Percentiles rank a stretch among this genome's conserved stretches.
phyloP scores from a whole-genome alignment of 2,113 vertebrate genomes.

The Perca schrenkii region DNA sequence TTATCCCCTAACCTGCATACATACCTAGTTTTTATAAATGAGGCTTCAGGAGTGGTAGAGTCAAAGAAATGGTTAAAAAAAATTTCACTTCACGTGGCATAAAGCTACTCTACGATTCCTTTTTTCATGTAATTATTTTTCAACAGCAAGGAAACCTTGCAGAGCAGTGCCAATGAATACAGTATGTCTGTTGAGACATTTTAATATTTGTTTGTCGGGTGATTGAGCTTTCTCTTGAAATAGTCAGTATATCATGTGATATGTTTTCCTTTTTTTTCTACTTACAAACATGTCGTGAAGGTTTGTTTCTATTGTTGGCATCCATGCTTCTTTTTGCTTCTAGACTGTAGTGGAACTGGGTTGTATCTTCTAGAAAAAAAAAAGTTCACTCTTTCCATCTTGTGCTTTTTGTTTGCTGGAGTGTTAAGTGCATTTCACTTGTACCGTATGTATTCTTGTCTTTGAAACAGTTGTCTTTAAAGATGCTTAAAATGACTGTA shows the following conservation, averaged over 20 bases:
- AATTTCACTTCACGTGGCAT: slow-evolving; percentile 27
- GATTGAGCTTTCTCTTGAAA: background rate
- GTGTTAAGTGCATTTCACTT: slow-evolving; percentile 24
- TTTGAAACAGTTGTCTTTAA: slow-evolving; percentile 1
- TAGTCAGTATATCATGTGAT: slow-evolving; percentile 2
- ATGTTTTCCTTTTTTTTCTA: background rate
- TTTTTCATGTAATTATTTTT: no score
- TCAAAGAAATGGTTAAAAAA: background rate
- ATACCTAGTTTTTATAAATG: background rate
- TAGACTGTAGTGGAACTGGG: slow-evolving; percentile 19
- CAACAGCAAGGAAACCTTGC: no score
- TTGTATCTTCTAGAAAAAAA: slow-evolving; percentile 25
- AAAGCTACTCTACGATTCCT: no score
- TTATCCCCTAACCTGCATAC: background rate
- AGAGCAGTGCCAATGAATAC: no score
- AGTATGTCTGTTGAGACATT: no score
- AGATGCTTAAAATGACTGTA: slow-evolving; percentile 35
- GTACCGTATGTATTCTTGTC: slow-evolving; percentile 12
- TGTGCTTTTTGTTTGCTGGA: slow-evolving; percentile 36
- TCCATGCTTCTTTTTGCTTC: slow-evolving; percentile 16
- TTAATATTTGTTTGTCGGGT: no score
- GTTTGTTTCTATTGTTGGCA: slow-evolving; percentile 5
- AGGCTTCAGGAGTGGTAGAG: background rate
- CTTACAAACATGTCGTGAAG: background rate
- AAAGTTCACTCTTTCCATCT: background rate